These are phyloP conservation scores for Etheostoma nigrum DNA, from an alignment of 2,797 vertebrate species.

Conservation along the genomic window DNA sequence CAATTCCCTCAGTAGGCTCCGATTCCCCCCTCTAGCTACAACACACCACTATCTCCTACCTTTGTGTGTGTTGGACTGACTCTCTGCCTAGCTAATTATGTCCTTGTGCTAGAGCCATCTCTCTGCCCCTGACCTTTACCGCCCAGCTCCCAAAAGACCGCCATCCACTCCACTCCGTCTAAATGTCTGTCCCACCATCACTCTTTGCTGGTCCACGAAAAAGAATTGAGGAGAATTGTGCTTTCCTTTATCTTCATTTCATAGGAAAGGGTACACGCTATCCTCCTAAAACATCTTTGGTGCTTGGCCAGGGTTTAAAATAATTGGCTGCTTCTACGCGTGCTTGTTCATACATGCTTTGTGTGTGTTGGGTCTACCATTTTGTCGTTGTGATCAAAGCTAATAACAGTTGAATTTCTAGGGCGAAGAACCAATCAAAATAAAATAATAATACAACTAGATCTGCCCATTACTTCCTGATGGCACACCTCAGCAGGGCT, in stretches of 20 bases:
- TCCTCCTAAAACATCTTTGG: constrained; percentile 10
- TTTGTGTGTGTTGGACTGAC: constrained; percentile 55
- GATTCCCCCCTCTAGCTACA: constrained; percentile 46
- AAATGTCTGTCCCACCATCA: constrained; percentile 61
- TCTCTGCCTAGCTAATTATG: constrained; percentile 76
- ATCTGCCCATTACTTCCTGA: constrained; percentile 70
- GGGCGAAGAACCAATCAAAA: constrained; percentile 51
- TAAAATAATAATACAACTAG: constrained; percentile 56
- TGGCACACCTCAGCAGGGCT: constrained; percentile 68
- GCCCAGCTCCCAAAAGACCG: constrained; percentile 64
- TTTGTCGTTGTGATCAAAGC: constrained; percentile 31
- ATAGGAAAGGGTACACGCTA: background rate
- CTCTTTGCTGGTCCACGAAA: constrained; percentile 41
- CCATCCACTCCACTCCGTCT: constrained; percentile 62
- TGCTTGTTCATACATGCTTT: constrained; percentile 8
- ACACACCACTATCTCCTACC: constrained; percentile 36
- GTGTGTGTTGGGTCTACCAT: background rate
- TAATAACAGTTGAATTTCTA: constrained; percentile 45
- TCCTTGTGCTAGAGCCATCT: constrained; percentile 73
- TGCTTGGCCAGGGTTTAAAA: background rate
- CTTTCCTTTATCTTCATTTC: constrained; percentile 15
- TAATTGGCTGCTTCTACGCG: background rate
- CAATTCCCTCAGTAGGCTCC: constrained; percentile 40
- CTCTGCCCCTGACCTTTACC: constrained; percentile 78
- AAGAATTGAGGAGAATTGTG: constrained; percentile 12